Conservation (phyloP, 2,888 invertebrate species). For the Ernsta delagoae region DNA sequence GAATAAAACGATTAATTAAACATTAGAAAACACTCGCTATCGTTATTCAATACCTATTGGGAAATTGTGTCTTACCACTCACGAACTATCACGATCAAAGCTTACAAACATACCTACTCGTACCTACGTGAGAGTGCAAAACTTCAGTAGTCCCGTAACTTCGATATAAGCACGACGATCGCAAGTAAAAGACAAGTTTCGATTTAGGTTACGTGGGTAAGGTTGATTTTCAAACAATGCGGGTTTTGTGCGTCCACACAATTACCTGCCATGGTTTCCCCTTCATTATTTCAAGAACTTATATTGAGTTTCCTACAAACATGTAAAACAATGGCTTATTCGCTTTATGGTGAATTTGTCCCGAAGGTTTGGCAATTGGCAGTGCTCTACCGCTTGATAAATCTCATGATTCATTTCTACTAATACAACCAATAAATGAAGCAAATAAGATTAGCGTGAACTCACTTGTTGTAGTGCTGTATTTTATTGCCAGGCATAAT, state of each 20-base stretch:
- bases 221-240: conserved; percentile 17
- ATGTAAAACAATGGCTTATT: conserved; percentile 28
- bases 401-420: conserved; percentile 22
- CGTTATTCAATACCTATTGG: background rate
- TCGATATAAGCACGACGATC: conserved; percentile 19
- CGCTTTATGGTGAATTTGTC: conserved; percentile 14
- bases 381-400: conserved; percentile 9
- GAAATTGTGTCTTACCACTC: background rate
- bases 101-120: no score
- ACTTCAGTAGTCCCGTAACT: conserved; percentile 10
- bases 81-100: conserved; percentile 12
- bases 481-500: conserved; percentile 1
- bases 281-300: conserved; percentile 10
- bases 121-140: conserved; percentile 9
- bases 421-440: conserved; percentile 25
- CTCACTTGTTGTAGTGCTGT: background rate
- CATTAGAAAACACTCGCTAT: no score
- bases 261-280: conserved; percentile 13
- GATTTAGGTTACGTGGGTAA: background rate
- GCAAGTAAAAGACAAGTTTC: conserved; percentile 6
- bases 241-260: conserved; percentile 21
- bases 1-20: no score
- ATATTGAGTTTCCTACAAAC: conserved; percentile 9
- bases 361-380: conserved; percentile 12
- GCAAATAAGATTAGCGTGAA: conserved; percentile 14